These are phyloP conservation scores for Astreopora myriophthalma DNA, from an alignment of 64 coral and sea anemone genomes.

Conservation along the genomic window DNA sequence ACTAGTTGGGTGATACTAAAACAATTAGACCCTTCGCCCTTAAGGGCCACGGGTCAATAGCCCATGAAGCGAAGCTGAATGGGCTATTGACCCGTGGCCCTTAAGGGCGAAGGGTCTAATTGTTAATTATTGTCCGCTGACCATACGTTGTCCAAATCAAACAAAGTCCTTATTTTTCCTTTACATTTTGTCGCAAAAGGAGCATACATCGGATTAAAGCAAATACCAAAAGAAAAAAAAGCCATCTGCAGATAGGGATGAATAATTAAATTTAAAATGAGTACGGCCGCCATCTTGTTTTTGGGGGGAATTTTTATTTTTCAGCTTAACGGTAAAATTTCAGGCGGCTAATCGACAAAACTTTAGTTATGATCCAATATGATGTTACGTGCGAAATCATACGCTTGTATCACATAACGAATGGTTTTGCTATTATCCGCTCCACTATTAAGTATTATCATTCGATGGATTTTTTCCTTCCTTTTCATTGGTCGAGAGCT, in stretches of 20 bases:
- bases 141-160: too few relatives aligned
- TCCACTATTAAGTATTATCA: background rate
- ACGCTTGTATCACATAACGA: slow-evolving; percentile 45
- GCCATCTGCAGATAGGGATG: background rate
- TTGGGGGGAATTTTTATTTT: slow-evolving; percentile 9
- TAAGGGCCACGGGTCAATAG: too few relatives aligned
- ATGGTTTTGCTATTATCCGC: slow-evolving; percentile 35
- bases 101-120: too few relatives aligned
- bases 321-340: slow-evolving; percentile 17
- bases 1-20: too few relatives aligned
- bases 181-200: slow-evolving; percentile 29
- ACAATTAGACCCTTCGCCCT: too few relatives aligned
- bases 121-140: slow-evolving; percentile 16
- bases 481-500: too few relatives aligned
- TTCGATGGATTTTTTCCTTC: too few relatives aligned
- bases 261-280: background rate
- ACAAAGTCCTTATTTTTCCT: slow-evolving; percentile 38
- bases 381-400: slow-evolving; percentile 3
- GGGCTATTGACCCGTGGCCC: too few relatives aligned
- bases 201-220: background rate
- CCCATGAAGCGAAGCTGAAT: too few relatives aligned
- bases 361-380: slow-evolving; percentile 24
- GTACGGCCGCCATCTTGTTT: background rate
- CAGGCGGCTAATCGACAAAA: slow-evolving; percentile 43
- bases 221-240: slow-evolving; percentile 25